These are phyloP conservation scores for Dendrolimus houi DNA, from an alignment of 2,888 invertebrate genomes.

Conservation along the genomic window DNA sequence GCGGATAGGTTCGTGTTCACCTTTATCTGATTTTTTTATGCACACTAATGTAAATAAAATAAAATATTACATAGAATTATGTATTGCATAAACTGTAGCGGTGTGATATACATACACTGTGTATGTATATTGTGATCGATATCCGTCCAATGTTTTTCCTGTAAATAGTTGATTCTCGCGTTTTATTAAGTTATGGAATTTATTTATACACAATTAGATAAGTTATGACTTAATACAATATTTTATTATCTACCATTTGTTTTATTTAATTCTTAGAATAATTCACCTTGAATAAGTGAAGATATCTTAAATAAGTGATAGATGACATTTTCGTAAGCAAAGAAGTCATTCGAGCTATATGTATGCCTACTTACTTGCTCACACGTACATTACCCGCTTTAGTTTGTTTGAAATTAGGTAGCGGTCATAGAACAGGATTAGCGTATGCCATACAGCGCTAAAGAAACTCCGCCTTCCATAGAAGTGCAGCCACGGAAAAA, in stretches of 20 bases:
- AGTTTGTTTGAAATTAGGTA: no score
- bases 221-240: slow-evolving; percentile 9
- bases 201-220: slow-evolving; percentile 39
- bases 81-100: slow-evolving; percentile 30
- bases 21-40: no score
- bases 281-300: neutral
- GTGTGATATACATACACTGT: slow-evolving; percentile 48
- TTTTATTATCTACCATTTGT: neutral
- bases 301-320: no score
- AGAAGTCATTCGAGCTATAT: no score
- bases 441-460: no score
- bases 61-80: slow-evolving; percentile 44
- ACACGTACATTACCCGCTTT: no score
- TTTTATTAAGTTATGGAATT: slow-evolving; percentile 48
- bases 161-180: slow-evolving; percentile 25
- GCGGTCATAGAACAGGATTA: no score
- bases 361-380: no score
- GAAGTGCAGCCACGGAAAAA: no score
- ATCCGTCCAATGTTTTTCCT: slow-evolving; percentile 42
- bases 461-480: no score
- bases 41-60: neutral
- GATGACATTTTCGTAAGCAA: no score
- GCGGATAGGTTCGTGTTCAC: no score
- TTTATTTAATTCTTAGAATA: neutral
- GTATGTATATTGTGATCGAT: slow-evolving; percentile 64